Evolutionary conservation across 2,113 vertebrate species (phyloP).

Genomic region (Dicerorhinus sumatrensis): DNA sequence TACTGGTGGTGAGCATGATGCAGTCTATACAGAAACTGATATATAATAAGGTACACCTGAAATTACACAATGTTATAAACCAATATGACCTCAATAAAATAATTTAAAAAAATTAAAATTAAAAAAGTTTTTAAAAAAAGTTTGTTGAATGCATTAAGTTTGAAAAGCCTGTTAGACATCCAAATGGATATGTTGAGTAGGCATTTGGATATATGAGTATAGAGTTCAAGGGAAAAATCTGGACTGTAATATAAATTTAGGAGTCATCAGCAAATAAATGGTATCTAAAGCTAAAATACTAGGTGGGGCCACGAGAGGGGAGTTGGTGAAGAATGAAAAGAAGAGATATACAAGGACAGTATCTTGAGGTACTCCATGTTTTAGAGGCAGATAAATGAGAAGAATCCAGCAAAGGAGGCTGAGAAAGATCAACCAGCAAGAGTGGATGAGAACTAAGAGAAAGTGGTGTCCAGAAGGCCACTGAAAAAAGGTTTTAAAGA

Average conservation of each 20-base stretch:
- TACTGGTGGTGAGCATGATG: too few species aligned
- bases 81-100: too few species aligned
- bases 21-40: too few species aligned
- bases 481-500: not conserved
- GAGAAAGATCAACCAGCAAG: not conserved
- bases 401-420: not conserved
- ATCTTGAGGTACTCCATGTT: not conserved
- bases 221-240: not conserved
- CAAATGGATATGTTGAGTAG: not conserved
- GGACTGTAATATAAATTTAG: not conserved
- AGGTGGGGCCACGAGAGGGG: not conserved
- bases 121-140: not conserved
- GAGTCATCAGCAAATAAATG: not conserved
- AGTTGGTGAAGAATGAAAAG: not conserved
- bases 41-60: too few species aligned
- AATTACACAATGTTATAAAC: too few species aligned
- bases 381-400: slow-evolving; percentile 16
- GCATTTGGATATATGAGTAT: not conserved
- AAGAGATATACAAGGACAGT: not conserved
- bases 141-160: not conserved
- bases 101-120: too few species aligned
- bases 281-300: not conserved
- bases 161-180: not conserved
- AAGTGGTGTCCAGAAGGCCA: not conserved
- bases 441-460: not conserved